Conservation (phyloP, 37 sponge, comb jelly and placozoan genomes). For the Oopsacas minuta region DNA sequence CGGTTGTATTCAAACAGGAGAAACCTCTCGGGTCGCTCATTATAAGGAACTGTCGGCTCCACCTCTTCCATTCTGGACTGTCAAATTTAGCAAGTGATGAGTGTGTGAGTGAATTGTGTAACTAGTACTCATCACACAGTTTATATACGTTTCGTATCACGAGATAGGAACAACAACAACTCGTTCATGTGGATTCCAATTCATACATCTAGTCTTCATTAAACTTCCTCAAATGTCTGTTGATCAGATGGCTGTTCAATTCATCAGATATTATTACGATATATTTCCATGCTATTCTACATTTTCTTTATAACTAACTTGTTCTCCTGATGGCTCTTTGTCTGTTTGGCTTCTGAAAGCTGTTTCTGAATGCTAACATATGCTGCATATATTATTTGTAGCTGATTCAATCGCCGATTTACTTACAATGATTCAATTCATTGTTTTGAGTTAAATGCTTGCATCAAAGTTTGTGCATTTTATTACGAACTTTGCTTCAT, state of each 20-base stretch:
- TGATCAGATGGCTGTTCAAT: neutral
- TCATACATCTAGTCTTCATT: neutral
- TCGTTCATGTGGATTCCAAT: neutral
- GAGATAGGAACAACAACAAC: neutral
- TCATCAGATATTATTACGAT: neutral
- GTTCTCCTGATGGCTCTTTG: neutral
- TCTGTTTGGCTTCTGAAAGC: neutral
- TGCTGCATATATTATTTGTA: too few relatives aligned
- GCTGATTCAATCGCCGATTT: neutral
- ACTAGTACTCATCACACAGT: neutral
- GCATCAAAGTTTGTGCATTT: too few relatives aligned
- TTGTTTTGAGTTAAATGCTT: too few relatives aligned
- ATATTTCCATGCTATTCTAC: neutral
- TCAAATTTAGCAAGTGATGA: neutral
- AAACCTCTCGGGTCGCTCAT: neutral
- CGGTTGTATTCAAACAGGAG: neutral
- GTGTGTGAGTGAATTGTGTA: neutral
- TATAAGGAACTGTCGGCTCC: constrained; percentile 1
- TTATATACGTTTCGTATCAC: neutral
- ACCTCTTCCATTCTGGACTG: neutral
- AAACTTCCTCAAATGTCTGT: neutral
- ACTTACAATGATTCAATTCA: neutral
- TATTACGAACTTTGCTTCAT: too few relatives aligned
- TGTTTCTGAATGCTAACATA: too few relatives aligned
- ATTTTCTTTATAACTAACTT: neutral